Evolutionary conservation across 2,888 invertebrate genomes (phyloP).

Genomic region (Drosophila longiperda): DNA sequence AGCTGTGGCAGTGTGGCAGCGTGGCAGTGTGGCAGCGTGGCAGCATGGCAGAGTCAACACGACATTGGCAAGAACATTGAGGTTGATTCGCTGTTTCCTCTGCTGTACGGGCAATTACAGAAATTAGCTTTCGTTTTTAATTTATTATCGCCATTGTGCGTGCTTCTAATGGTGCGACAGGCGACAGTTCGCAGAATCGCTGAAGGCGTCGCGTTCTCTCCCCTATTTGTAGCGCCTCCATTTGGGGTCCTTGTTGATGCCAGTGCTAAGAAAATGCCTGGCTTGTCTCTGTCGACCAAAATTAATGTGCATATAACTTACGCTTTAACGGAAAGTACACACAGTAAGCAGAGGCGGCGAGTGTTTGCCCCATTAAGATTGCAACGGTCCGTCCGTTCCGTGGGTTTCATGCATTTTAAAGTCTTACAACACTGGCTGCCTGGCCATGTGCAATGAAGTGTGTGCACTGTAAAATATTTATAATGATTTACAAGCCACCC

Average conservation of each 20-base stretch:
- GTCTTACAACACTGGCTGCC: constrained; percentile 28
- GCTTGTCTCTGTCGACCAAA: constrained; percentile 64
- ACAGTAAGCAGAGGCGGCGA: not conserved
- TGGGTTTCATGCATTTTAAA: constrained; percentile 72
- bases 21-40: not conserved
- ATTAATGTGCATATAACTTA: constrained; percentile 74
- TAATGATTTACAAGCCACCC: constrained; percentile 64
- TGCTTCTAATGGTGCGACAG: constrained; percentile 71
- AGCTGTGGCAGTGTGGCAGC: not conserved
- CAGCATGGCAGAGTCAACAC: constrained; percentile 18
- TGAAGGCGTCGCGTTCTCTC: constrained; percentile 8
- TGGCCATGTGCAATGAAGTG: constrained; percentile 71
- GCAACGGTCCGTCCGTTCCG: constrained; percentile 63
- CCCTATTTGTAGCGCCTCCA: not conserved
- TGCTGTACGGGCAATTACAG: constrained; percentile 72
- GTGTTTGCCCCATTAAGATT: constrained; percentile 59
- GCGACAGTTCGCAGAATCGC: constrained; percentile 36
- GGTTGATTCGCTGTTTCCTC: constrained; percentile 64
- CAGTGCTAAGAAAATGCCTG: constrained; percentile 63
- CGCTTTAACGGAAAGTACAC: constrained; percentile 29
- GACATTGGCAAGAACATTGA: constrained; percentile 46
- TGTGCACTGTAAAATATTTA: constrained; percentile 71
- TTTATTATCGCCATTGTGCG: constrained; percentile 78
- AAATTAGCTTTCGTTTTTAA: constrained; percentile 81
- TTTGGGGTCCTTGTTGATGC: constrained; percentile 23